These are phyloP conservation scores for Lepidocolaptes lacrymiger DNA, from an alignment of 2,797 vertebrate species.

Conservation along the genomic window DNA sequence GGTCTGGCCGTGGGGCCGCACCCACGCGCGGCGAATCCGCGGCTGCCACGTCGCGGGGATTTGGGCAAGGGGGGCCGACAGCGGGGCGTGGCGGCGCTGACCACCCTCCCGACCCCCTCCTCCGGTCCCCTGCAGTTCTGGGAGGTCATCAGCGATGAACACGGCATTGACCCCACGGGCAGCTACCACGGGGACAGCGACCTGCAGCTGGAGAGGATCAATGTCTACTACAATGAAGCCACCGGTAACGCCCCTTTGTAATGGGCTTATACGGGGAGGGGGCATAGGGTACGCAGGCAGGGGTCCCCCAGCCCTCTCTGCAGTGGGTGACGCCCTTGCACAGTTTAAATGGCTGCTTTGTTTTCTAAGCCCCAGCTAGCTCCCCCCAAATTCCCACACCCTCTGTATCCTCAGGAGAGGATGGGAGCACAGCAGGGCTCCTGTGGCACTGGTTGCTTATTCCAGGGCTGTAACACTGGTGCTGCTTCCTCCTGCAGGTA, in stretches of 20 bases:
- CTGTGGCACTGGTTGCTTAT: not conserved
- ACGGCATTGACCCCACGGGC: slow-evolving; percentile 92
- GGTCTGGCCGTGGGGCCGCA: not conserved
- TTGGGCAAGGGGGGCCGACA: not conserved
- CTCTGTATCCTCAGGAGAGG: accelerated
- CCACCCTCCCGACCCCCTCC: not conserved
- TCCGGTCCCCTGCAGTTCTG: slow-evolving; percentile 79
- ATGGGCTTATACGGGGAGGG: not conserved
- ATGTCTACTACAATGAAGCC: slow-evolving; percentile 94
- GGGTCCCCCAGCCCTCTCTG: not conserved
- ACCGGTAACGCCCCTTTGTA: not conserved
- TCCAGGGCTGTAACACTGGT: not conserved
- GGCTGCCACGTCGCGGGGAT: not conserved
- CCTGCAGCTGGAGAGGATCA: slow-evolving; percentile 95
- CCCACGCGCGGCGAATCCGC: not conserved
- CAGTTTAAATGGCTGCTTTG: not conserved
- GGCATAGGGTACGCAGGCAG: not conserved
- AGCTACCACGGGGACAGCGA: slow-evolving; percentile 95
- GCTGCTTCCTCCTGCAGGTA: slow-evolving; percentile 64
- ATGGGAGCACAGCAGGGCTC: not conserved
- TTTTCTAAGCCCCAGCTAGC: not conserved
- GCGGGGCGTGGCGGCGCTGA: not conserved
- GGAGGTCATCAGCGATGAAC: slow-evolving; percentile 97
- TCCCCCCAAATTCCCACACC: not conserved
- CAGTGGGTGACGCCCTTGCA: no score